Percentiles rank a stretch among this genome's conserved stretches.
Conservation (phyloP, 2,888 invertebrate genomes). For the Hylaea fasciaria region DNA sequence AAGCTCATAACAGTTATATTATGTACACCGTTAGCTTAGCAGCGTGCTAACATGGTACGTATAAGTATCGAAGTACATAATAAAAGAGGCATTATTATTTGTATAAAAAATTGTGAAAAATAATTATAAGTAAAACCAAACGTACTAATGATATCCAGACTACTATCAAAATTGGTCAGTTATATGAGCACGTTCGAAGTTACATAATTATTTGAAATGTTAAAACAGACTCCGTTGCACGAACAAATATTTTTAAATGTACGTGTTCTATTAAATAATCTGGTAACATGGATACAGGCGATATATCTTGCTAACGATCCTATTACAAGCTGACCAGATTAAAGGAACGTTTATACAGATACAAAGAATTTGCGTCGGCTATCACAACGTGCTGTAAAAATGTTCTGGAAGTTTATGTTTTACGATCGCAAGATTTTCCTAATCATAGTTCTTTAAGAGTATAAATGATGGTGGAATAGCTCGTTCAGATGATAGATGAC, state of each 20-base stretch:
- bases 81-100: too few relatives aligned
- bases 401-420: constrained; percentile 16
- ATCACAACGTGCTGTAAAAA: constrained; percentile 11
- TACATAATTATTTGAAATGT: too few relatives aligned
- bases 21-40: too few relatives aligned
- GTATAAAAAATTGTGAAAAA: too few relatives aligned
- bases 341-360: constrained; percentile 37
- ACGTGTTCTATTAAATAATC: constrained; percentile 23
- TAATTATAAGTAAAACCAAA: too few relatives aligned
- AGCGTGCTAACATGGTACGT: too few relatives aligned
- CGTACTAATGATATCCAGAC: neutral
- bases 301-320: constrained; percentile 40
- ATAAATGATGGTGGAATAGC: too few relatives aligned
- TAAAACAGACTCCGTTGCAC: constrained; percentile 7
- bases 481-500: too few relatives aligned
- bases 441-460: too few relatives aligned
- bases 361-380: constrained; percentile 28
- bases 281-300: constrained; percentile 13
- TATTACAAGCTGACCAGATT: constrained; percentile 36
- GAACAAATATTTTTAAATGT: constrained; percentile 16
- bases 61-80: too few relatives aligned
- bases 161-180: neutral
- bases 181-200: neutral
- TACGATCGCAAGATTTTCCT: constrained; percentile 11
- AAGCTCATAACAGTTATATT: too few relatives aligned